Conservation (phyloP, 1,140 invertebrate genomes). For the Liolophura sinensis region DNA sequence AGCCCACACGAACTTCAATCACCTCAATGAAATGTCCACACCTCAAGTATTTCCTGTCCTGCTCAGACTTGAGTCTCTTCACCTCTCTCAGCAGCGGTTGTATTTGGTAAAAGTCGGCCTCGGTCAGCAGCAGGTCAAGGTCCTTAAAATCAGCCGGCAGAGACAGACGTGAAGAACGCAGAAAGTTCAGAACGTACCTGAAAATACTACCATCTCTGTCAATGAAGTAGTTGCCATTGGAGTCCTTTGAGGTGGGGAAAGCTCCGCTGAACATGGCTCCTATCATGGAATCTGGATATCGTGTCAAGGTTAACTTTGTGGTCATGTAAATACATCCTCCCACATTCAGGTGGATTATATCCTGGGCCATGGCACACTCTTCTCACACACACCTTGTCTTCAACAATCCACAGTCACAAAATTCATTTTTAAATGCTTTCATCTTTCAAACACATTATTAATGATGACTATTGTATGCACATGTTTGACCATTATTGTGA, state of each 20-base stretch:
- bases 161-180: conserved; percentile 66
- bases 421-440: no score
- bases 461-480: no score
- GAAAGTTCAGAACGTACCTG: conserved; percentile 50
- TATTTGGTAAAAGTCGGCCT: conserved; percentile 91
- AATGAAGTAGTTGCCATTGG: conserved; percentile 48
- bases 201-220: conserved; percentile 51
- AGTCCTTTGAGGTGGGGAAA: conserved; percentile 36
- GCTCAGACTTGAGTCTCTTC: conserved; percentile 61
- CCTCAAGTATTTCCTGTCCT: conserved; percentile 1
- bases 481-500: no score
- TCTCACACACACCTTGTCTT: no score
- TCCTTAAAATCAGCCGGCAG: conserved; percentile 86
- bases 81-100: conserved; percentile 67
- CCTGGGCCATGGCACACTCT: conserved; percentile 13
- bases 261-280: conserved; percentile 51
- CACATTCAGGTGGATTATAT: conserved; percentile 47
- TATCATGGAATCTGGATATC: conserved; percentile 53
- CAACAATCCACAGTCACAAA: no score
- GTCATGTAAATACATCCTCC: conserved; percentile 50
- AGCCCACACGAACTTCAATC: conserved; percentile 47
- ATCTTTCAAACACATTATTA: no score
- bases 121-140: conserved; percentile 83
- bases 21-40: conserved; percentile 43
- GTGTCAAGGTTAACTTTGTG: conserved; percentile 39